Evolutionary conservation across 2,888 invertebrate genomes (phyloP), one percentile per base, ranked within the genome.

Genomic region (Conistra vaccinii): DNA sequence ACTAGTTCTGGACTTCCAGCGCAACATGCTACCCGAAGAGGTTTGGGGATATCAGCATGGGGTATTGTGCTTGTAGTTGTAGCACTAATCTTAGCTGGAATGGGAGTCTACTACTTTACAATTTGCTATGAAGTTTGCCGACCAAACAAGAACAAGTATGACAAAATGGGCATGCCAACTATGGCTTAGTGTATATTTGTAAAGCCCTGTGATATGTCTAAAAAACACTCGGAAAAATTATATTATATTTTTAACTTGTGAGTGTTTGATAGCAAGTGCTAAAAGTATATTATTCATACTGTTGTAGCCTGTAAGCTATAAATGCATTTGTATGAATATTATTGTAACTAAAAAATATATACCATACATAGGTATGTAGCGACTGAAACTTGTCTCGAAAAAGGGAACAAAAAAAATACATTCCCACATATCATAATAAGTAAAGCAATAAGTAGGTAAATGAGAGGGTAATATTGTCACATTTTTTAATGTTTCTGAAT

Each of bases 41-140:
- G 96, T 26, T 85, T 96, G n/a, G 97, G 97, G 9, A 93, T 97
- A 53, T 97, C 97, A 0, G 97, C 97, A 0, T 98, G 97, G 97
- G 97, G 97, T 32, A 97, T 98, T 45, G 97, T 97, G 20, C 92
- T 95, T n/a, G 87, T 97, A 17, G 91, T 97, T 74, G 89, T 97
- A 20, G 93, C 94, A 2, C 79, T 97, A n/a, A 96, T 97, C 58
- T 87, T 97, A 32, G 92, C 96, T 9, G 95, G 96, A 80, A 94
- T 97, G 90, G 96, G 96, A 0, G 94, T 97, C 58, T 98, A 98
- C 88, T 98, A 97, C 87, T 96, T 97, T 80, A 96, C 97, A 48
- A 96, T 97, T 85, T 97, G 97, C 87, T 98, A 97, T 91, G 95
- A 97, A 66, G 89, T 98, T 65, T 97, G 97, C 85, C 96, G 96